Base-by-base conservation (phyloP, 2,888 invertebrate genomes). In the Nomada goodeniana region DNA sequence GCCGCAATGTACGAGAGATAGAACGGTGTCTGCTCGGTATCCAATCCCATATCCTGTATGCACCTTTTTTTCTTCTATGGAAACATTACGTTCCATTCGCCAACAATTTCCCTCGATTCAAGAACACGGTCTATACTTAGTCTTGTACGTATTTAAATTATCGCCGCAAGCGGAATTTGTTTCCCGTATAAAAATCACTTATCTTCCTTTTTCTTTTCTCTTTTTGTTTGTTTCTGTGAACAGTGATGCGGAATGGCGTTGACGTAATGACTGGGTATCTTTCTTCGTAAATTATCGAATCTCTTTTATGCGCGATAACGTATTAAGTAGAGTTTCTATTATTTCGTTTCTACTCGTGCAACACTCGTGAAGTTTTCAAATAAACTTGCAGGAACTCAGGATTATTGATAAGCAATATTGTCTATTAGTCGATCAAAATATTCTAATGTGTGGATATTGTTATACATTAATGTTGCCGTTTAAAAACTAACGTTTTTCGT, bases 191-290 rank as follows among this genome's bases (percentile, higher is more conserved):
- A 36, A 13, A 65, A 55, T 64, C 59, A 29, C 20, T 29, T 36
- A 9, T 15, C 1, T 55, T 55, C 3, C 7, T 13, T 50, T 44
- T 7, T 44, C n/a, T 15, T 44, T 50, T n/a, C 64, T 15, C 1
- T 15, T 47, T 26, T 42, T 7, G n/a, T 29, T 18, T 59, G 23
- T 55, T 59, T 29, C 76, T 76, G 42, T 15, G 59, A 59, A 76
- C 76, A 76, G 44, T 47, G 23, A 67, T 76, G 59, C 60, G 61
- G 76, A n/a, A 18, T 47, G 23, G 67, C 44, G 44, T 60, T n/a
- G 9, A 60, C 10, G 44, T 57, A 11, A 55, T 10, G 13, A 11
- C 15, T 63, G 13, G 15, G 11, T 61, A 67, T 2, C 2, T 47
- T 59, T 59, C n/a, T 7, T n/a, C 36, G 7, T 36, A 36, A 36